A percentile compares a stretch with the other conserved stretches of the same genome.
Evolutionary conservation across 2,888 invertebrate genomes (phyloP).

Genomic region (Daptonema setosum): DNA sequence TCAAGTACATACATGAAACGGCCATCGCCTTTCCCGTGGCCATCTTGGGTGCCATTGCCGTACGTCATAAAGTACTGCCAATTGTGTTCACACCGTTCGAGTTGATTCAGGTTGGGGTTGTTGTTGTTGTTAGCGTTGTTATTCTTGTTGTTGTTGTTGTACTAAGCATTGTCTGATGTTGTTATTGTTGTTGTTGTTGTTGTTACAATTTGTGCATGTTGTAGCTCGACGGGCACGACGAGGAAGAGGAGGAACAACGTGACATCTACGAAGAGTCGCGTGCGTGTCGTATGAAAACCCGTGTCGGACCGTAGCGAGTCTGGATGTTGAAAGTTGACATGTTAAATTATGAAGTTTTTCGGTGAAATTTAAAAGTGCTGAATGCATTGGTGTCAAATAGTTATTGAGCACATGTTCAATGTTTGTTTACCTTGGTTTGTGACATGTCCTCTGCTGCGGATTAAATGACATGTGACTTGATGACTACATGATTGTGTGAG

Average conservation of each 20-base stretch:
- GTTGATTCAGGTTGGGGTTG: slow-evolving; percentile 47
- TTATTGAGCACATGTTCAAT: no score
- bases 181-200: not conserved
- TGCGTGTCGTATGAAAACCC: not conserved
- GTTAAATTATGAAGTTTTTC: no score
- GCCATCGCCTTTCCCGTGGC: slow-evolving; percentile 80
- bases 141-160: not conserved
- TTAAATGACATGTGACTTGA: no score
- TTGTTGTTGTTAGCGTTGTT: not conserved
- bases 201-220: not conserved
- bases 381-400: no score
- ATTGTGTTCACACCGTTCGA: slow-evolving; percentile 56
- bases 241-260: not conserved
- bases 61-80: slow-evolving; percentile 46
- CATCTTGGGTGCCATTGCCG: slow-evolving; percentile 54
- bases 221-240: not conserved
- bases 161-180: not conserved
- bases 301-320: not conserved
- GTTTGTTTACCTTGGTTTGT: no score
- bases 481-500: no score
- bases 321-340: no score
- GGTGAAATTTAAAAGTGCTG: no score
- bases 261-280: not conserved
- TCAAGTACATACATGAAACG: slow-evolving; percentile 76
- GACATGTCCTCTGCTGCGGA: no score